Percentiles rank a stretch among this genome's conserved stretches.
These are phyloP conservation scores for Euleptes europaea DNA, from an alignment of 2,113 vertebrate genomes.

Conservation along the genomic window DNA sequence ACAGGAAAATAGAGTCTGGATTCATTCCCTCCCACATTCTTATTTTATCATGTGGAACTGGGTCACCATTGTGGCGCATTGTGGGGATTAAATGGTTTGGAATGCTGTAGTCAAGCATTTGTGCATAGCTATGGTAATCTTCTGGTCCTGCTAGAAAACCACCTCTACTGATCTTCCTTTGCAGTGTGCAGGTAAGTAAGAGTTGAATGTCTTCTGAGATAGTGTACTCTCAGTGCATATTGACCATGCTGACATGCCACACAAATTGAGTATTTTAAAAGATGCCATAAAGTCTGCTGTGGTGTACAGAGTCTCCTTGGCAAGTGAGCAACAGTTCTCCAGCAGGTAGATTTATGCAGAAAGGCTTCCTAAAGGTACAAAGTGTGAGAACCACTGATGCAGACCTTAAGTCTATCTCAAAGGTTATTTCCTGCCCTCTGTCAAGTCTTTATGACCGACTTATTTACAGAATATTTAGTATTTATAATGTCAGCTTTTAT, in stretches of 20 bases:
- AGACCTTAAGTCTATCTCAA: not conserved
- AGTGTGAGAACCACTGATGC: not conserved
- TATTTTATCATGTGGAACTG: not conserved
- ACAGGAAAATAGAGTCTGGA: not conserved
- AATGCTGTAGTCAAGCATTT: not conserved
- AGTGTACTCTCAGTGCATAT: not conserved
- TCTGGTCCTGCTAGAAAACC: no score
- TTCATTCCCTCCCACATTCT: not conserved
- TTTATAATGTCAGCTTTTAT: not conserved
- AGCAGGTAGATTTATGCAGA: not conserved
- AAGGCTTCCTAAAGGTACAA: not conserved
- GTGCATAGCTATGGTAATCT: not conserved
- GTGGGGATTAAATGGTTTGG: no score
- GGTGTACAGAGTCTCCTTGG: not conserved
- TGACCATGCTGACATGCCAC: no score
- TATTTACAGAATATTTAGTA: not conserved
- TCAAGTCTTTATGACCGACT: not conserved
- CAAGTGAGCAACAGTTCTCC: not conserved
- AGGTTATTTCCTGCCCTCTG: not conserved
- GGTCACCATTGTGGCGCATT: not conserved
- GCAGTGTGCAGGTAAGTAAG: not conserved
- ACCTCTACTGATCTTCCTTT: not conserved
- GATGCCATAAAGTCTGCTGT: no score
- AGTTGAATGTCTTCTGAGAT: not conserved
- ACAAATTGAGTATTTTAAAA: not conserved